Conservation (phyloP, 2,888 invertebrate genomes). For the Protophormia terraenovae region DNA sequence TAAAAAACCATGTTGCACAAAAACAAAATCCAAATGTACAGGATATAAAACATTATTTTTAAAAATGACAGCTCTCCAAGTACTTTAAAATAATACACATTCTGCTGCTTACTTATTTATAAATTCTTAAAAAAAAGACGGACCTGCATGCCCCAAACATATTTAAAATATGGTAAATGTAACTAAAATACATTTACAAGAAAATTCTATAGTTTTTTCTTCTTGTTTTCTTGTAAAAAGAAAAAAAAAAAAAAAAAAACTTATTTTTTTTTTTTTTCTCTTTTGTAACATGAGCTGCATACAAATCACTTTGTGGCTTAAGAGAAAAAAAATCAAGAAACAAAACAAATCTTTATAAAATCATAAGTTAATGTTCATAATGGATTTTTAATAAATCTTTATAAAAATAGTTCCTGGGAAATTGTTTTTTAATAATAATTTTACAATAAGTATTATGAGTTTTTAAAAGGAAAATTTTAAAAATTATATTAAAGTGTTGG, state of each 20-base stretch:
- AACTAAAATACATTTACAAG: conserved; percentile 21
- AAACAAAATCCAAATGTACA: conserved; percentile 27
- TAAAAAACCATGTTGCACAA: background rate
- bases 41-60: conserved; percentile 62
- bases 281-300: conserved; percentile 76
- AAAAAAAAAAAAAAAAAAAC: conserved; percentile 13
- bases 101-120: conserved; percentile 20
- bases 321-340: conserved; percentile 1
- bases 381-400: conserved; percentile 56
- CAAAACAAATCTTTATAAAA: too few species aligned
- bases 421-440: conserved; percentile 17
- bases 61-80: conserved; percentile 62
- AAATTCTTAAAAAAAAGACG: conserved; percentile 28
- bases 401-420: conserved; percentile 31
- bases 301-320: conserved; percentile 71
- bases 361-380: conserved; percentile 32
- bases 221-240: conserved; percentile 7
- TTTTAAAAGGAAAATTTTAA: background rate
- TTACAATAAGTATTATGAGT: background rate
- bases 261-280: conserved; percentile 59
- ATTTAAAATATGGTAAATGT: background rate
- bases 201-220: background rate
- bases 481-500: background rate
- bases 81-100: conserved; percentile 32
- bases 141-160: background rate